A percentile compares a stretch with the other conserved stretches of the same genome.
phyloP scores from a whole-genome alignment of 2,888 invertebrate genomes.

The Physocephala rufipes region DNA sequence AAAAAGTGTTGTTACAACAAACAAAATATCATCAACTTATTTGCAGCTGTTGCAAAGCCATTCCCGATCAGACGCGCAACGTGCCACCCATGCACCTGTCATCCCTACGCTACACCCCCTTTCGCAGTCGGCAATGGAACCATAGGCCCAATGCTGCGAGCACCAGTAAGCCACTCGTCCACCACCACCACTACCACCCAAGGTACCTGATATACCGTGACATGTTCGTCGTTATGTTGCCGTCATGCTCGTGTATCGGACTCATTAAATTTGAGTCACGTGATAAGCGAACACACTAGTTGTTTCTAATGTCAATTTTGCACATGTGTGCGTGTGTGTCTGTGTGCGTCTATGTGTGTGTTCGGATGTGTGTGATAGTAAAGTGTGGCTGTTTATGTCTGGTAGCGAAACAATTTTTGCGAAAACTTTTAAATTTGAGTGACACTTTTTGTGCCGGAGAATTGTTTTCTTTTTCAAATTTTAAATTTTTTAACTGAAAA shows the following conservation, averaged over 20 bases:
- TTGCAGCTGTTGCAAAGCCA: slow-evolving; percentile 32
- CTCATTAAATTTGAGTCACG: slow-evolving; percentile 36
- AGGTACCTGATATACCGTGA: slow-evolving; percentile 6
- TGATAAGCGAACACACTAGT: slow-evolving; percentile 21
- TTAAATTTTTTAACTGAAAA: not conserved
- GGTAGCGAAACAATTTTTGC: slow-evolving; percentile 15
- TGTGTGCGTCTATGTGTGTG: not conserved
- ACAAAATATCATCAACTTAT: slow-evolving; percentile 26
- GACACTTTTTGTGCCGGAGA: slow-evolving; percentile 23
- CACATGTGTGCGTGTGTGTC: slow-evolving; percentile 7
- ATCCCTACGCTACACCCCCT: slow-evolving; percentile 29
- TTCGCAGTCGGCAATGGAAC: slow-evolving; percentile 24
- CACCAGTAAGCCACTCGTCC: slow-evolving; percentile 17
- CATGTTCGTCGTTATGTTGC: not conserved
- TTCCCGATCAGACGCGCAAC: slow-evolving; percentile 21
- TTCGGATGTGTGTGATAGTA: not conserved
- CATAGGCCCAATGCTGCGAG: not conserved
- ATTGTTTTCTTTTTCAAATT: not conserved
- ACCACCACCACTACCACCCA: slow-evolving; percentile 45
- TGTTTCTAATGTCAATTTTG: not conserved
- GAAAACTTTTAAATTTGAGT: slow-evolving; percentile 32
- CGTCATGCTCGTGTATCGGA: slow-evolving; percentile 7
- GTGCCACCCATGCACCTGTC: slow-evolving; percentile 29
- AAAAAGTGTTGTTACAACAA: slow-evolving; percentile 17
- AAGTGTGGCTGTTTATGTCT: slow-evolving; percentile 8